Conservation (phyloP, 1,140 invertebrate genomes). For the Ptiloglossa arizonensis region DNA sequence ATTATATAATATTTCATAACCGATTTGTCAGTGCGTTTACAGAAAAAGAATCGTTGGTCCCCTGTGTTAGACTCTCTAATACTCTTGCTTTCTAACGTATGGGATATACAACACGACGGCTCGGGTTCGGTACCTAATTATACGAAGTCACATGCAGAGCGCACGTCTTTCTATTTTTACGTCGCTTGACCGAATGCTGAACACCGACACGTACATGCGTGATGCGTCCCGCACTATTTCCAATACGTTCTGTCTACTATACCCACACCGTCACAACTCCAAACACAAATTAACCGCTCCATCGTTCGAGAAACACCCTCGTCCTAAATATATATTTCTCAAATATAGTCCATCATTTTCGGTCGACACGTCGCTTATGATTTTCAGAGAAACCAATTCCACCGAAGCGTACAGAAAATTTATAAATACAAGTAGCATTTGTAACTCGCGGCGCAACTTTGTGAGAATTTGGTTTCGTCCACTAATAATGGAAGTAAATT, state of each 20-base stretch:
- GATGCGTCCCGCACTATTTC: constrained; percentile 56
- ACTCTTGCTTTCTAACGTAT: constrained; percentile 63
- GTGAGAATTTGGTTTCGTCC: not conserved
- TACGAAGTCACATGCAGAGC: constrained; percentile 81
- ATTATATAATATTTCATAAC: constrained; percentile 45
- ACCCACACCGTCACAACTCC: constrained; percentile 1
- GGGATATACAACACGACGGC: constrained; percentile 53
- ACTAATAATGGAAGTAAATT: too few relatives aligned
- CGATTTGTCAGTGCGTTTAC: not conserved
- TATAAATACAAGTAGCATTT: not conserved
- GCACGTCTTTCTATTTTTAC: constrained; percentile 79
- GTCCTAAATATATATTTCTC: constrained; percentile 10
- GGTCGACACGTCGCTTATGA: not conserved
- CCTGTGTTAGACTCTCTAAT: constrained; percentile 51
- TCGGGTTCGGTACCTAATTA: constrained; percentile 78
- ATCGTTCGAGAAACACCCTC: constrained; percentile 12
- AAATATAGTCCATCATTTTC: not conserved
- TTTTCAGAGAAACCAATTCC: not conserved
- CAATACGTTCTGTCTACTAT: constrained; percentile 40
- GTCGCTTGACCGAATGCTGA: constrained; percentile 76
- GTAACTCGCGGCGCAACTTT: not conserved
- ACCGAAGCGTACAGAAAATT: not conserved
- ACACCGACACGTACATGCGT: constrained; percentile 65
- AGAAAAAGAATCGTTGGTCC: constrained; percentile 33
- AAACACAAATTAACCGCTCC: constrained; percentile 39